Percentiles rank a stretch among this genome's conserved stretches.
phyloP scores from a whole-genome alignment of 2,888 invertebrate genomes.

The Chirona hameri region DNA sequence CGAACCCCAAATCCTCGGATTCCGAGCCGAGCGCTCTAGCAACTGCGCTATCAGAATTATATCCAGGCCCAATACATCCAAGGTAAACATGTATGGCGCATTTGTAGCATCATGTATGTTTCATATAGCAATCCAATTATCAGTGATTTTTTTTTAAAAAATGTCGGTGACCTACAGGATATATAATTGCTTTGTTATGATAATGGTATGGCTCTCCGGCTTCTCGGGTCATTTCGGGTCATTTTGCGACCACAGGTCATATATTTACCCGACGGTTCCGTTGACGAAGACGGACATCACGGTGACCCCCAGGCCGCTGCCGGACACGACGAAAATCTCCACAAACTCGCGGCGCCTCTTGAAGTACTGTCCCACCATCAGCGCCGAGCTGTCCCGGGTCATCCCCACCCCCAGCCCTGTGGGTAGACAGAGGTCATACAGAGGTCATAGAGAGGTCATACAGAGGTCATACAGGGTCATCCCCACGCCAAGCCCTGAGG shows the following conservation, averaged over 20 bases:
- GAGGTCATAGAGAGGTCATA: background rate
- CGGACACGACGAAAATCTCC: conserved; percentile 81
- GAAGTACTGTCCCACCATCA: conserved; percentile 90
- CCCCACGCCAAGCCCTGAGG: background rate
- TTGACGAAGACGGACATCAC: conserved; percentile 78
- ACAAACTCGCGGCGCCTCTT: conserved; percentile 77
- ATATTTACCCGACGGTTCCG: conserved; percentile 66
- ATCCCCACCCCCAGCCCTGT: conserved; percentile 76
- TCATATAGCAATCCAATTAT: too few relatives aligned
- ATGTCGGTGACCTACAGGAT: too few relatives aligned
- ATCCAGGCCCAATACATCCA: too few relatives aligned
- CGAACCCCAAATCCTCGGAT: too few relatives aligned
- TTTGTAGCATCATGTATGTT: too few relatives aligned
- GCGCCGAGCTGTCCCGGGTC: conserved; percentile 76
- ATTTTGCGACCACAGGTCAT: too few relatives aligned
- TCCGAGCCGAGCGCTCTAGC: too few relatives aligned
- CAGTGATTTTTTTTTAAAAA: too few relatives aligned
- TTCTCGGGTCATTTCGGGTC: background rate
- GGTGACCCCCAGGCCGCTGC: conserved; percentile 78
- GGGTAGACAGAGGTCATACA: background rate
- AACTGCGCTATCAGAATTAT: too few relatives aligned
- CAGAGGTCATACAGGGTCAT: too few relatives aligned
- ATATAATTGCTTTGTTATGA: too few relatives aligned
- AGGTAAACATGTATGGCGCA: too few relatives aligned
- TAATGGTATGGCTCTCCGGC: background rate